A percentile compares a stretch with the other conserved stretches of the same genome.
phyloP scores from a whole-genome alignment of 2,888 invertebrate species.

The Ashinkailepas kermadecensis region DNA sequence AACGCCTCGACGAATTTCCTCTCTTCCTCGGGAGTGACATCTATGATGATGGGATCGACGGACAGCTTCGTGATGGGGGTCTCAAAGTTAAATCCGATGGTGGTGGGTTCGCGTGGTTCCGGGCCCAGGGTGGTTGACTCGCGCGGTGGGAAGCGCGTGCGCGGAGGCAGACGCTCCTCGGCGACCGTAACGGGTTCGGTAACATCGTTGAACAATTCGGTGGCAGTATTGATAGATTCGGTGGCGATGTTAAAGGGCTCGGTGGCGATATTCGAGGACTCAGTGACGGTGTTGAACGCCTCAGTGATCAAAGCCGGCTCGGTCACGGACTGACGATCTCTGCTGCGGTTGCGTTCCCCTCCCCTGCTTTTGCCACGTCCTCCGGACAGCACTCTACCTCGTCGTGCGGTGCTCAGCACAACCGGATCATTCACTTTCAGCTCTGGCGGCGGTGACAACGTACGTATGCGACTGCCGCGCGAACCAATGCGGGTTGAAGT shows the following conservation, averaged over 20 bases:
- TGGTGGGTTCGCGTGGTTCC: background rate
- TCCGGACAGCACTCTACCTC: background rate
- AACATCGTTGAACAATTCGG: background rate
- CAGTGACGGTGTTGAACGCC: too few species aligned
- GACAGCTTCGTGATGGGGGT: too few species aligned
- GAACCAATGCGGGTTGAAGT: background rate
- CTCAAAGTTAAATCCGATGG: background rate
- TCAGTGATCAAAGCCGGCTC: conserved; percentile 37
- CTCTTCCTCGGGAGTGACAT: background rate
- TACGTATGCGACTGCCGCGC: background rate
- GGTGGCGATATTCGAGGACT: background rate
- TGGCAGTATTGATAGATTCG: background rate
- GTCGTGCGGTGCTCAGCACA: background rate
- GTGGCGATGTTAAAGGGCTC: background rate
- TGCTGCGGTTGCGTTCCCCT: conserved; percentile 64
- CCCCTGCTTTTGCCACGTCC: conserved; percentile 49
- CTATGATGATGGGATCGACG: too few species aligned
- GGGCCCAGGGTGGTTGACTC: background rate
- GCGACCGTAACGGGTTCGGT: background rate
- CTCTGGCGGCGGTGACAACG: background rate
- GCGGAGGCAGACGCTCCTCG: conserved; percentile 11
- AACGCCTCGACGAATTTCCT: background rate
- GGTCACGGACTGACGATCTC: conserved; percentile 54
- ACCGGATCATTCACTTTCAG: background rate
- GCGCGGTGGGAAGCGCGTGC: conserved; percentile 8